Base-by-base conservation (phyloP, 1,140 invertebrate genomes). In the Spodoptera litura region DNA sequence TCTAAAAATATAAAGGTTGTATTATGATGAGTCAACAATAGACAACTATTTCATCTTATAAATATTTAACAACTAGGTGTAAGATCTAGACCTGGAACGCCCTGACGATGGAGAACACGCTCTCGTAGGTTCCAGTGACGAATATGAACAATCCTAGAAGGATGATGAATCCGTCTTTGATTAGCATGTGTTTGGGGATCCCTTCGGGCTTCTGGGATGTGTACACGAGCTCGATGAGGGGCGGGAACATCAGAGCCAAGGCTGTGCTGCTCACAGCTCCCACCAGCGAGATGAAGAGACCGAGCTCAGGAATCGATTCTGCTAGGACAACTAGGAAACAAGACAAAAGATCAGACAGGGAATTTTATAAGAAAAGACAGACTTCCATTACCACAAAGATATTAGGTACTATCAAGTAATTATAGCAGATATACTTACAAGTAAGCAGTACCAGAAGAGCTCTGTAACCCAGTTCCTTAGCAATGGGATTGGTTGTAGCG, bases 251-350 rank as follows among this genome's bases (percentile, higher is more conserved):
- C 0, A 99, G 95, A 0, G 98, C 98, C 61, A 99, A 94, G 0
- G 97, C 96, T 35, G 98, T 98, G 81, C 97, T 98, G 88, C 97
- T 97, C 5, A 99, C 95, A 0, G 98, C 98, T 2, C 98, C 98
- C 58, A 99, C 97, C 56, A 99, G 94, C 0, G 98, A 98, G 80
- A 99, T 99, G 90, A 99, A 97, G 2, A 98, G 94, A 56, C 97
- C 97, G 66, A 99, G 94, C 83, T 98, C 95, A 0, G 98, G 98
- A 76, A 99, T 97, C 0, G 96, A 95, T 78, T 97, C 96, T 0
- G 98, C 98, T 58, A 99, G 92, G 3, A 96, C 90, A 95, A 98
- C 98, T 98, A 94, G 8, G 96, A 95, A 66, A 79, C 85, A 27
- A 53, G 44, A 6, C 61, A 25, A 15, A 38, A 2, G n/a, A 53